Evolutionary conservation across 2,797 vertebrate species (phyloP).

Genomic region (Anomalospiza imberbis): DNA sequence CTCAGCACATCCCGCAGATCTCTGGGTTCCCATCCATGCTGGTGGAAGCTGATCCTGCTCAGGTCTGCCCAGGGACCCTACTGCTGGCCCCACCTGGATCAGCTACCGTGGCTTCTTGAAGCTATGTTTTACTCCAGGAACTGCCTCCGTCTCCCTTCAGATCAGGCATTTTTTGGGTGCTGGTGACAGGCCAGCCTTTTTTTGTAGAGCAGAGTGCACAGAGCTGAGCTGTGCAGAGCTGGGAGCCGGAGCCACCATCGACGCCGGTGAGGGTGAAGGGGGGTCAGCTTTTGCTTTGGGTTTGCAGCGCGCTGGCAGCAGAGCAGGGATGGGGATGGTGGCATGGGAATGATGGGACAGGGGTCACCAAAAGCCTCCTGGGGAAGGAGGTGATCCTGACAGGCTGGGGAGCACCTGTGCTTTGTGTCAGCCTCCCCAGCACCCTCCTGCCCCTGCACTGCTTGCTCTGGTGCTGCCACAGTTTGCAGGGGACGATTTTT

Average conservation of each 20-base stretch:
- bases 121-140: fast-evolving
- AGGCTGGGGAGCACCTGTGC: background rate
- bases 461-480: fast-evolving
- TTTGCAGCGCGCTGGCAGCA: fast-evolving
- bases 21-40: fast-evolving
- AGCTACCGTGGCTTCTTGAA: fast-evolving
- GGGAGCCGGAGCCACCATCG: fast-evolving
- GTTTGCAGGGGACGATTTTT: background rate
- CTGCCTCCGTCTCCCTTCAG: background rate
- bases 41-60: background rate
- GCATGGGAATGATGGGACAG: fast-evolving
- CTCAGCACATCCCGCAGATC: fast-evolving
- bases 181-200: background rate
- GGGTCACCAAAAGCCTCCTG: background rate
- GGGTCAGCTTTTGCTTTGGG: background rate
- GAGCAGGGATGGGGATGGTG: fast-evolving
- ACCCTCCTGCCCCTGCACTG: fast-evolving
- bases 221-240: background rate
- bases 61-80: background rate
- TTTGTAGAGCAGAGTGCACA: background rate
- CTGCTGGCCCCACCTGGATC: background rate
- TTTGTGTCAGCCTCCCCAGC: fast-evolving
- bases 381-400: background rate
- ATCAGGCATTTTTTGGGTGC: background rate
- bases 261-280: fast-evolving